Conservation (phyloP, 1,140 invertebrate genomes). For the Drusus annulatus region DNA sequence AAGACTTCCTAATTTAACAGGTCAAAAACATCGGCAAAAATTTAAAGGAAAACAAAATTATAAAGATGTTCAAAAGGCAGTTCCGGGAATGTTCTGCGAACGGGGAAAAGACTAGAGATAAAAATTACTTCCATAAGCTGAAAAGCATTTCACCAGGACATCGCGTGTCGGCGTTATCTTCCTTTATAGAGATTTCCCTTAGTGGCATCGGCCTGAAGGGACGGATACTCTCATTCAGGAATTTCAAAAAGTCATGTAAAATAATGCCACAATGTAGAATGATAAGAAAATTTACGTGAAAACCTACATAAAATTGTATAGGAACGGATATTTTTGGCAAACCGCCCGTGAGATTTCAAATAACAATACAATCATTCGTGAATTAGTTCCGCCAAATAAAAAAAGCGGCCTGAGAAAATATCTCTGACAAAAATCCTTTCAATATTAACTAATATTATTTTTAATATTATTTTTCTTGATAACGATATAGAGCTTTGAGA, state of each 20-base stretch:
- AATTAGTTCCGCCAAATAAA: slow-evolving; percentile 2
- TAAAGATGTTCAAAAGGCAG: slow-evolving; percentile 15
- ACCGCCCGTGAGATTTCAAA: neutral
- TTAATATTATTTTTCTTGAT: slow-evolving; percentile 8
- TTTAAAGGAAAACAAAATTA: neutral
- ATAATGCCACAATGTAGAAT: neutral
- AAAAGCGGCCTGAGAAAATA: slow-evolving; percentile 1
- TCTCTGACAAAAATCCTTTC: slow-evolving; percentile 7
- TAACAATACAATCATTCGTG: neutral
- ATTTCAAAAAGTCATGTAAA: slow-evolving; percentile 4
- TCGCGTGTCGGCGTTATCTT: slow-evolving; percentile 25
- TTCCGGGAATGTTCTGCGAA: neutral
- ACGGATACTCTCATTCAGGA: neutral
- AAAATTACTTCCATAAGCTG: slow-evolving; percentile 37
- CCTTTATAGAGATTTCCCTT: slow-evolving; percentile 18
- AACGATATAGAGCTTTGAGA: slow-evolving; percentile 3
- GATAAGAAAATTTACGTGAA: neutral
- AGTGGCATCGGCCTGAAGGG: neutral
- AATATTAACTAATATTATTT: slow-evolving; percentile 11
- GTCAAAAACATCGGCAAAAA: neutral
- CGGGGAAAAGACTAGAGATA: slow-evolving; percentile 13
- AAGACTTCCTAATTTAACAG: no score
- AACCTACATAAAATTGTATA: neutral
- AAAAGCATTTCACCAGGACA: slow-evolving; percentile 35
- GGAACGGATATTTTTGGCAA: neutral